phyloP scores from a whole-genome alignment of 2,888 invertebrate genomes.

The Drosophila ezoana region DNA sequence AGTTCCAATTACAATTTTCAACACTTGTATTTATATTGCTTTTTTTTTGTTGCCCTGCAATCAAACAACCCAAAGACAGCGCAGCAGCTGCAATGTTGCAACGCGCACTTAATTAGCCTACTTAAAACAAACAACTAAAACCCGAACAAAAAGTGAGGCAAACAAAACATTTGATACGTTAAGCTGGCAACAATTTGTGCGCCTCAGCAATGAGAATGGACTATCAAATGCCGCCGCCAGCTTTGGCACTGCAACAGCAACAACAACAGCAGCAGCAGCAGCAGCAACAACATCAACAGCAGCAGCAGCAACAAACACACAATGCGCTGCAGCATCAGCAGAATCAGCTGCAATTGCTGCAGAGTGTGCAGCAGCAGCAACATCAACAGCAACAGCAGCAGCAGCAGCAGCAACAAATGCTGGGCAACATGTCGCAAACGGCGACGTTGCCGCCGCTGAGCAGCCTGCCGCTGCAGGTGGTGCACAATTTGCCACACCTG shows the following conservation, averaged over 20 bases:
- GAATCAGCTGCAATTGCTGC: constrained; percentile 80
- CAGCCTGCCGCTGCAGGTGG: constrained; percentile 83
- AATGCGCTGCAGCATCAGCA: constrained; percentile 77
- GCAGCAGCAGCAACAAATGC: constrained; percentile 80
- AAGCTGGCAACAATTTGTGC: constrained; percentile 42
- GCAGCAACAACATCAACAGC: constrained; percentile 51
- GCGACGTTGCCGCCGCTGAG: constrained; percentile 82
- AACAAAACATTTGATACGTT: constrained; percentile 7
- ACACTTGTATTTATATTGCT: background rate
- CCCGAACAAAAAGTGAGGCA: constrained; percentile 7
- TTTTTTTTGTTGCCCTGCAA: background rate
- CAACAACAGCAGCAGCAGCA: constrained; percentile 68
- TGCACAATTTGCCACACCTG: constrained; percentile 84
- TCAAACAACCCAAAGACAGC: constrained; percentile 28
- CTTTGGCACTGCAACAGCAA: constrained; percentile 81
- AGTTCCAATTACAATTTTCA: constrained; percentile 16
- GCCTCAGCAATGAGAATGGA: constrained; percentile 84
- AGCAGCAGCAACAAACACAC: constrained; percentile 60
- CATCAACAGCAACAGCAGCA: constrained; percentile 75
- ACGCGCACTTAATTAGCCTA: constrained; percentile 26
- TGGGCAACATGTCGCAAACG: constrained; percentile 80
- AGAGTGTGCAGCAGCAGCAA: constrained; percentile 74
- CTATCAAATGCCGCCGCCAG: constrained; percentile 85
- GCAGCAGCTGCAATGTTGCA: constrained; percentile 37
- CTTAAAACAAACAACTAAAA: constrained; percentile 7